Conservation (phyloP, 2,888 invertebrate species). For the Ferrisia virgata region DNA sequence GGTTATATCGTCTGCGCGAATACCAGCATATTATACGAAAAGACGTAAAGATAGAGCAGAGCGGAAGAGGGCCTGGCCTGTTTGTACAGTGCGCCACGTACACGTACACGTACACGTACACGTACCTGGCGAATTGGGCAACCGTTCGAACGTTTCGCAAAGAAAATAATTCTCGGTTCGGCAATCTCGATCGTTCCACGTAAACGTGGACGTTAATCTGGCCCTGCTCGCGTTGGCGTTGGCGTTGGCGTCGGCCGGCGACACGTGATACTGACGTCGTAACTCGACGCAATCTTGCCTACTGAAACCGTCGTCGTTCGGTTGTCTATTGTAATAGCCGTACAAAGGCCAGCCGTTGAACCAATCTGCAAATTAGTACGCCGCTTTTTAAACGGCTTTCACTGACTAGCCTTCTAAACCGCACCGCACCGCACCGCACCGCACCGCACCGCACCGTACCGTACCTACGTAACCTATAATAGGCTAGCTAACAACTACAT, state of each 20-base stretch:
- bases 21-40: background rate
- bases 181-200: constrained; percentile 81
- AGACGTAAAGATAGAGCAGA: too few species aligned
- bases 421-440: too few species aligned
- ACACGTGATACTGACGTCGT: constrained; percentile 63
- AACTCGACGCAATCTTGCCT: constrained; percentile 80
- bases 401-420: too few species aligned
- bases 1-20: background rate
- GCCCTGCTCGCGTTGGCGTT: constrained; percentile 43
- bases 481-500: too few species aligned
- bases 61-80: too few species aligned
- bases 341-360: constrained; percentile 75
- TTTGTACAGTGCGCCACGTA: too few species aligned
- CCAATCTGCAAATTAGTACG: constrained; percentile 76
- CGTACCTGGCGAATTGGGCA: background rate
- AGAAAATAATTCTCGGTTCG: constrained; percentile 69
- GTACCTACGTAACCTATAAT: too few species aligned
- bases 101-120: too few species aligned
- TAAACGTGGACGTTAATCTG: constrained; percentile 56
- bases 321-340: constrained; percentile 66
- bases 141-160: constrained; percentile 60
- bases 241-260: constrained; percentile 48
- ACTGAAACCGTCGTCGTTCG: constrained; percentile 77
- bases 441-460: too few species aligned
- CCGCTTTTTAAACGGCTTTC: too few species aligned